phyloP scores from a whole-genome alignment of 2,797 vertebrate genomes.

The Gymnothorax javanicus region DNA sequence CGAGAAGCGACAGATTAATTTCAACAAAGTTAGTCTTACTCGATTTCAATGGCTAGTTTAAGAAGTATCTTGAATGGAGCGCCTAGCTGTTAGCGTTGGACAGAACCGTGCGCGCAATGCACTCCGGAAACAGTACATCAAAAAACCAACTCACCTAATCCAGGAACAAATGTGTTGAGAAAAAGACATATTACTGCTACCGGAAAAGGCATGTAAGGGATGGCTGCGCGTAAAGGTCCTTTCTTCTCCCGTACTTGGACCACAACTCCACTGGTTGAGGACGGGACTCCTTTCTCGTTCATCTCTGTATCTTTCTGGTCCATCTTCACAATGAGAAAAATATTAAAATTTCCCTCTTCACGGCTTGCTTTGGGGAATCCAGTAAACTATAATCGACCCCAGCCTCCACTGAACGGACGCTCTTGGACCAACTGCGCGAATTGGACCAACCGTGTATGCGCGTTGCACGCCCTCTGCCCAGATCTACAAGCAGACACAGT shows the following conservation, averaged over 20 bases:
- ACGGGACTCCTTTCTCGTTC: conserved; percentile 55
- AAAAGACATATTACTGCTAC: conserved; percentile 94
- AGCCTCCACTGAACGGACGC: background rate
- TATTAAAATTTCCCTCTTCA: background rate
- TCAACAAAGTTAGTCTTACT: background rate
- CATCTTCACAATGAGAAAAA: conserved; percentile 36
- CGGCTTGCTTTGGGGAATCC: conserved; percentile 11
- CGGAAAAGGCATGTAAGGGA: conserved; percentile 95
- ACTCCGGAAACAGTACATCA: background rate
- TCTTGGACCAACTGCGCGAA: conserved; percentile 27
- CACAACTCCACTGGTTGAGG: conserved; percentile 85
- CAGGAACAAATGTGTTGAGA: conserved; percentile 97
- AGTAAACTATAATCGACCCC: conserved; percentile 22
- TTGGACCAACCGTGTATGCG: conserved; percentile 30
- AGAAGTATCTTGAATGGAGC: background rate
- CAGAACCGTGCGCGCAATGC: background rate
- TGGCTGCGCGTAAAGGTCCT: conserved; percentile 90
- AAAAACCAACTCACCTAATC: conserved; percentile 82
- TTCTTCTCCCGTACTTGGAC: conserved; percentile 96
- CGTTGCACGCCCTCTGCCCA: conserved; percentile 31
- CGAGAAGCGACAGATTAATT: background rate
- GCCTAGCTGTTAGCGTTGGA: background rate
- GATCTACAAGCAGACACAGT: conserved; percentile 27
- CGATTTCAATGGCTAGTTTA: background rate
- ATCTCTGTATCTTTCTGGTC: conserved; percentile 58